Evolutionary conservation across 2,888 invertebrate genomes (phyloP).

Genomic region (Tanypteryx hageni): DNA sequence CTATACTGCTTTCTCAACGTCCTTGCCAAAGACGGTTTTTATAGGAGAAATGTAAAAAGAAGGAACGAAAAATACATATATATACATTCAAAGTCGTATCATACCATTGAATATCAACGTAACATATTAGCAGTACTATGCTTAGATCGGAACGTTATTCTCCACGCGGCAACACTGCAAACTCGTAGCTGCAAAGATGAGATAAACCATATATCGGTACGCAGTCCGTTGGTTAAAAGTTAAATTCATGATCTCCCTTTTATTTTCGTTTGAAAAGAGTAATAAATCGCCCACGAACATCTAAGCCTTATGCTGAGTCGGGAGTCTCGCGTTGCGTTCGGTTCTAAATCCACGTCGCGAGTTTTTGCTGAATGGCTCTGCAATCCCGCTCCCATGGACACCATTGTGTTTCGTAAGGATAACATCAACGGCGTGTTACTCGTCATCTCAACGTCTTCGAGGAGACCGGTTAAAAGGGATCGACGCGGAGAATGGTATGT

Average conservation of each 20-base stretch:
- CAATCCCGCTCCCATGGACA: not conserved
- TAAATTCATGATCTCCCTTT: not conserved
- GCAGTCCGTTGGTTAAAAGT: not conserved
- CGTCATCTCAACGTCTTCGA: slow-evolving; percentile 11
- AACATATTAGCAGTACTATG: not conserved
- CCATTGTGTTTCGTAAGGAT: not conserved
- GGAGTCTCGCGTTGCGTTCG: not conserved
- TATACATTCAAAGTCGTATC: not conserved
- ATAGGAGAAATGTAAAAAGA: not conserved
- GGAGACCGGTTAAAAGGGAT: not conserved
- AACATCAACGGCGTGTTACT: slow-evolving; percentile 23
- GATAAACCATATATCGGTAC: not conserved
- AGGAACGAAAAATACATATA: not conserved
- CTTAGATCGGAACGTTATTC: not conserved
- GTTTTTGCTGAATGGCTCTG: not conserved
- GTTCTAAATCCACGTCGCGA: slow-evolving; percentile 17
- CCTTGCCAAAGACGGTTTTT: slow-evolving; percentile 7
- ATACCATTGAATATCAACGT: too few species aligned
- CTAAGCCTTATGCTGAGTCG: not conserved
- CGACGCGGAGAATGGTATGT: slow-evolving; percentile 3
- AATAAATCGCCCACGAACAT: slow-evolving; percentile 8
- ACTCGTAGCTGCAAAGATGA: not conserved
- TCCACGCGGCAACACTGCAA: not conserved
- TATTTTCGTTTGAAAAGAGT: not conserved
- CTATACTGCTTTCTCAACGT: not conserved